Conservation (phyloP, 1,140 invertebrate genomes). For the Microplitis demolitor region DNA sequence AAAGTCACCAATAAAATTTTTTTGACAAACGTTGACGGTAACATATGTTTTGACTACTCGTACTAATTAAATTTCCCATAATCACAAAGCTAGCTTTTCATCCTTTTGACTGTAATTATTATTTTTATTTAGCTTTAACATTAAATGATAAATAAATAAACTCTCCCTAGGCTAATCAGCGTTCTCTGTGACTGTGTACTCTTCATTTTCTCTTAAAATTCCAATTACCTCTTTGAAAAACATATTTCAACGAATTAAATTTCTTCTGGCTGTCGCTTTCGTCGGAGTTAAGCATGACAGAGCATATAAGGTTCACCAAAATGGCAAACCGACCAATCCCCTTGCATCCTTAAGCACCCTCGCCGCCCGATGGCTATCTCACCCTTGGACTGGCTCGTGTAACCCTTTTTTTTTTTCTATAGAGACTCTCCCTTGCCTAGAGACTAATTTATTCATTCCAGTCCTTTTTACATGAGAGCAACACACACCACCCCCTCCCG, state of each 20-base stretch:
- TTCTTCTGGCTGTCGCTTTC: conserved; percentile 15
- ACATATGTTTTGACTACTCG: no score
- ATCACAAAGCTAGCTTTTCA: no score
- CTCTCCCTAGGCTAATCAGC: no score
- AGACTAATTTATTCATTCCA: conserved; percentile 58
- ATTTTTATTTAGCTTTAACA: no score
- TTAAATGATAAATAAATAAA: no score
- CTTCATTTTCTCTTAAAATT: not conserved
- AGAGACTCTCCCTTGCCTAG: conserved; percentile 20
- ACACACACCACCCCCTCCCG: conserved; percentile 36
- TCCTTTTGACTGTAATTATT: no score
- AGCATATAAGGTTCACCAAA: conserved; percentile 50
- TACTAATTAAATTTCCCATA: no score
- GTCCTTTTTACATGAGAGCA: conserved; percentile 53
- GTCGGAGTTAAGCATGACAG: conserved; percentile 3
- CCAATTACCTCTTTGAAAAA: conserved; percentile 1
- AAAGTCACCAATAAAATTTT: no score
- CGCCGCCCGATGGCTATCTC: conserved; percentile 16
- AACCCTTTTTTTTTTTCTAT: conserved; percentile 19
- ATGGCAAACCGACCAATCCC: conserved; percentile 50
- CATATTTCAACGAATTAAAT: conserved; percentile 14
- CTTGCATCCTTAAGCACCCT: conserved; percentile 38
- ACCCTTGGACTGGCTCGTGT: conserved; percentile 28
- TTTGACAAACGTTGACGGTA: no score
- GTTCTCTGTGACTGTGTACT: not conserved